Evolutionary conservation across 2,797 vertebrate genomes (phyloP), one percentile per base, ranked within the genome.

Genomic region (Anas capensis): DNA sequence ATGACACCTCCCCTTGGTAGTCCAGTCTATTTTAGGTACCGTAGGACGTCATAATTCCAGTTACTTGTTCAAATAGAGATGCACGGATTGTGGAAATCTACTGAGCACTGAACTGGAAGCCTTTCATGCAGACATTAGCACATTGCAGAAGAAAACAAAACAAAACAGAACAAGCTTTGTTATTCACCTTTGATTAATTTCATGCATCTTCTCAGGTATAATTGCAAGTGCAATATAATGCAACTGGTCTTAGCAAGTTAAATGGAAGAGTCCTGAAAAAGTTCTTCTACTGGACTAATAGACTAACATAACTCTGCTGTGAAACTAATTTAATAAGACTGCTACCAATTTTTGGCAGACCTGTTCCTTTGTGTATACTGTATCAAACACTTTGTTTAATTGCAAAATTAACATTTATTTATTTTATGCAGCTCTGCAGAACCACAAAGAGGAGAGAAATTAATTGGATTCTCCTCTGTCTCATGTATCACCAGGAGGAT

Each of bases 1-100:
- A 73, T 84, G 73, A 94, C 94, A 80, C 81, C 72, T 96, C 69
- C 86, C 79, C 80, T 96, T 90, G 71, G 72, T 92, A 88, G 86
- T 62, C 66, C 92, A 81, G 62, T 90, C 88, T 94, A 82, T 97
- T 97, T 95, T 95, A 78, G 92, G 88, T 80, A 72, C 77, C 84
- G 72, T 36, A 75, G 66, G 66, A 95, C 95, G 76, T 90, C 95
- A 69, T 91, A 87, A 68, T 93, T 95, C 89, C 56, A 20, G 86
- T 95, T 93, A 76, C 57, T 75, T 90, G 88, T 92, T 94, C 84
- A 94, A 93, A 70, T 88, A 82, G 27, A 89, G 58, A 86, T 57
- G 79, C 72, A 85, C 49, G 94, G 56, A 87, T 38, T 78, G 76
- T 96, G 92, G 84, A 96, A 97, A 93, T 76, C 53, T 14, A 90